These are phyloP conservation scores for Melanotaenia parkinsoni DNA, from an alignment of 2,797 vertebrate genomes.

Conservation along the genomic window DNA sequence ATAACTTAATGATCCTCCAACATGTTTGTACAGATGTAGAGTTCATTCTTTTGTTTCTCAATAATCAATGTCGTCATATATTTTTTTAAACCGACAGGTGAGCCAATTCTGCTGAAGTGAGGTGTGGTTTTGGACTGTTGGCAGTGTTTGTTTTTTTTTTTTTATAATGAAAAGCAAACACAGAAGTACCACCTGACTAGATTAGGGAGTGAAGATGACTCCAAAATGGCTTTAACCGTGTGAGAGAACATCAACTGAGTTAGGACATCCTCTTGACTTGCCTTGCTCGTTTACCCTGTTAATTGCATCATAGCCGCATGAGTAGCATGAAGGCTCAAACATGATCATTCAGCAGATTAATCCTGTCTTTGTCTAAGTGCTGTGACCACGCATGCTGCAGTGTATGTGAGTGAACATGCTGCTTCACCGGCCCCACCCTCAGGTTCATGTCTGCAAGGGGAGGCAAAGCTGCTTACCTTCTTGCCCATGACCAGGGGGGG, in stretches of 20 bases:
- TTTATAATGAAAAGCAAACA: conserved; percentile 59
- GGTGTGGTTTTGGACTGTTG: conserved; percentile 63
- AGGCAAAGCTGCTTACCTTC: conserved; percentile 83
- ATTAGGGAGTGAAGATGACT: conserved; percentile 38
- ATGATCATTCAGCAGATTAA: conserved; percentile 19
- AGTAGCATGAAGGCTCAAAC: conserved; percentile 22
- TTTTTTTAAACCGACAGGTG: conserved; percentile 41
- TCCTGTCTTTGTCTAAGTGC: not conserved
- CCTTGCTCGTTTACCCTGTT: conserved; percentile 7
- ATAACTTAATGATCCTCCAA: not conserved
- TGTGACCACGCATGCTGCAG: conserved; percentile 24
- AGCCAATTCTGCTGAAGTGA: conserved; percentile 57
- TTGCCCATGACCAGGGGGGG: conserved; percentile 74
- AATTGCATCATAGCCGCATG: conserved; percentile 23
- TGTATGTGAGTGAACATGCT: conserved; percentile 6
- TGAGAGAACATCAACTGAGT: conserved; percentile 5
- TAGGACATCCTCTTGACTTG: not conserved
- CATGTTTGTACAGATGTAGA: conserved; percentile 6
- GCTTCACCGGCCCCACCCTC: conserved; percentile 62
- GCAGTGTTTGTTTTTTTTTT: conserved; percentile 15
- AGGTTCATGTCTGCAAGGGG: conserved; percentile 67
- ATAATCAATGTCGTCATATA: conserved; percentile 19
- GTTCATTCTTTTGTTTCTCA: conserved; percentile 24
- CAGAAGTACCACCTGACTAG: conserved; percentile 58
- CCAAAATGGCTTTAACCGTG: not conserved